Evolutionary conservation across 2,888 invertebrate species (phyloP).

Genomic region (Myopa tessellatipennis): DNA sequence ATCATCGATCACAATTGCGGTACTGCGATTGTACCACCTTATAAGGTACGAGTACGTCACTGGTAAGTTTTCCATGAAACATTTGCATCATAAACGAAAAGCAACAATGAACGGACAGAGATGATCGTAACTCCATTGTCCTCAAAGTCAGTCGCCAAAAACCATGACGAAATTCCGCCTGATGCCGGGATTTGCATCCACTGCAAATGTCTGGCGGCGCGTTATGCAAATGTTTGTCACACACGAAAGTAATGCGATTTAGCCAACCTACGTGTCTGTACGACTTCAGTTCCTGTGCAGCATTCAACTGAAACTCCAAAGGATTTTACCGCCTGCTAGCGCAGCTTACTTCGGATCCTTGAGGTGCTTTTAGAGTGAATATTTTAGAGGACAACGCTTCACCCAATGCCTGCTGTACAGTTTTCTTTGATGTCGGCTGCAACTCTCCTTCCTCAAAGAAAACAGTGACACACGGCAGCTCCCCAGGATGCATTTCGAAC

Average conservation of each 20-base stretch:
- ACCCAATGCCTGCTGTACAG: background rate
- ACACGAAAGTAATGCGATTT: background rate
- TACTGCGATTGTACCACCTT: background rate
- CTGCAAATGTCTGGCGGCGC: background rate
- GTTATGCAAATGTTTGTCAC: background rate
- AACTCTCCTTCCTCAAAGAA: background rate
- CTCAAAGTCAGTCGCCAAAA: background rate
- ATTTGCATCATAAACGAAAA: constrained; percentile 21
- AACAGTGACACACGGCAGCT: background rate
- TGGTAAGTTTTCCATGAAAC: constrained; percentile 15
- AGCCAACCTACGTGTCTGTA: background rate
- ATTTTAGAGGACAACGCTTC: background rate
- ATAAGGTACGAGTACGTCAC: background rate
- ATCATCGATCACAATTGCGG: background rate
- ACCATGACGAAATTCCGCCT: background rate
- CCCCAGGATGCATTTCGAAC: background rate
- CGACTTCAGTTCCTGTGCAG: background rate
- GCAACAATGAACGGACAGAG: background rate
- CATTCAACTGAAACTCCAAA: background rate
- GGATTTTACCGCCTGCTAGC: background rate
- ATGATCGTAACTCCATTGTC: background rate
- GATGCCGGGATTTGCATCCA: background rate
- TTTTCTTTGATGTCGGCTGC: constrained; percentile 9
- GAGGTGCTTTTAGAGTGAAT: too few relatives aligned
- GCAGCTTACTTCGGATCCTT: background rate